Conservation (phyloP, 2,797 vertebrate species). For the Platalea minor region DNA sequence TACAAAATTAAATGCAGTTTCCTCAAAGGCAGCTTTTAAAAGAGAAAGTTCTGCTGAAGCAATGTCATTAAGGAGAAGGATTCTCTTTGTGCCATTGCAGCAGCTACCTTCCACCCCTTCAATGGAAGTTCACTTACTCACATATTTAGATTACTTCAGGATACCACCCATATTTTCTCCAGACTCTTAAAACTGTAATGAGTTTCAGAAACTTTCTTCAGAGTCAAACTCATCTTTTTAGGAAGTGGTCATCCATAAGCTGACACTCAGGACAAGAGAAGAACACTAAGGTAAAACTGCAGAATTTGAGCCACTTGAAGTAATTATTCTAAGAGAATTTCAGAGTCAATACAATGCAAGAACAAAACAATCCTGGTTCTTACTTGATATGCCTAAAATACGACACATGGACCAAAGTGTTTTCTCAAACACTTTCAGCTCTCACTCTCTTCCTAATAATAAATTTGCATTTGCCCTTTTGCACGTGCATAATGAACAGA, state of each 20-base stretch:
- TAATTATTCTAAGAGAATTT: not conserved
- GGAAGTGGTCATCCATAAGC: not conserved
- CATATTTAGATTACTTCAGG: not conserved
- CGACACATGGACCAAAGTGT: not conserved
- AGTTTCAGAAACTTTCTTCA: not conserved
- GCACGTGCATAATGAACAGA: not conserved
- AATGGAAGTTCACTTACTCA: not conserved
- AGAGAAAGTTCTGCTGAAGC: not conserved
- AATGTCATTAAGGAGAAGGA: not conserved
- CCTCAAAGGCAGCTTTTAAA: not conserved
- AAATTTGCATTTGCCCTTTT: not conserved
- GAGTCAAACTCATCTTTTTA: not conserved
- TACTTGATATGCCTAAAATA: not conserved
- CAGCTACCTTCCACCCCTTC: not conserved
- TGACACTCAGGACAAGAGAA: not conserved
- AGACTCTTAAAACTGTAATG: not conserved
- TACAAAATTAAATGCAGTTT: not conserved
- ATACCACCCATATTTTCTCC: not conserved
- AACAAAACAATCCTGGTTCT: not conserved
- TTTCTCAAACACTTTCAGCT: not conserved
- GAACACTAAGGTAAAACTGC: not conserved
- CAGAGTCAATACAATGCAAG: not conserved
- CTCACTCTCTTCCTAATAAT: not conserved
- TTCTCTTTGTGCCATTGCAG: not conserved
- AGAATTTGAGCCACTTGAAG: not conserved